A percentile compares a stretch with the other conserved stretches of the same genome.
Evolutionary conservation across 2,113 vertebrate species (phyloP).

Genomic region (Colaptes auratus): DNA sequence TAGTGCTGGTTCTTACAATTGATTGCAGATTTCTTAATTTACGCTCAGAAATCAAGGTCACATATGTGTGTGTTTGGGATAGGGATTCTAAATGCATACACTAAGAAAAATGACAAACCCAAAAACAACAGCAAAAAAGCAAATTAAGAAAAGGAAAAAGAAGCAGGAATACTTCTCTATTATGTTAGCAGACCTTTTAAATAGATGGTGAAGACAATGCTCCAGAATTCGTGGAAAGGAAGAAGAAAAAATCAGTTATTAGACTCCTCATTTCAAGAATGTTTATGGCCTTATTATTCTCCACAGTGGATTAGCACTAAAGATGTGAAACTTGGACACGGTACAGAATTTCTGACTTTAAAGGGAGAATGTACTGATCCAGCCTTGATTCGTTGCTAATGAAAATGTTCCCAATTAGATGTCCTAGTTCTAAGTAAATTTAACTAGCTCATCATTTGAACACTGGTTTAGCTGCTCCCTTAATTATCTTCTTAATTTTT

Average conservation of each 20-base stretch:
- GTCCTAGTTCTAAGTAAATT: not conserved
- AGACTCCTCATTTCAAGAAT: not conserved
- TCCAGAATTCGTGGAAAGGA: not conserved
- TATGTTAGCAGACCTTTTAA: not conserved
- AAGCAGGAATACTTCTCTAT: not conserved
- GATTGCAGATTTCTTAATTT: constrained; percentile 27
- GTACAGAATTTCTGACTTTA: constrained; percentile 20
- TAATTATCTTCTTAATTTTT: not conserved
- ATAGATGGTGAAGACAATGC: not conserved
- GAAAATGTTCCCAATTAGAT: not conserved
- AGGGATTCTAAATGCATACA: not conserved
- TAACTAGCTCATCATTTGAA: not conserved
- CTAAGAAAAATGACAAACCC: not conserved
- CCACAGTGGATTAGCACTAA: not conserved
- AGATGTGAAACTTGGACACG: not conserved
- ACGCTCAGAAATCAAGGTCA: not conserved
- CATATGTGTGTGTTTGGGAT: not conserved
- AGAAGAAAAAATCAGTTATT: not conserved
- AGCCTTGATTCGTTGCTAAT: not conserved
- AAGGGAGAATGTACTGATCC: not conserved
- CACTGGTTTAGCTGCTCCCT: not conserved
- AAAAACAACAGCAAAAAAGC: not conserved
- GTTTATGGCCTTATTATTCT: not conserved
- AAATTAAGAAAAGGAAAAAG: not conserved
- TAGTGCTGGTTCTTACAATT: not conserved